Conservation (phyloP, 2,113 vertebrate genomes). For the Polypterus senegalus region DNA sequence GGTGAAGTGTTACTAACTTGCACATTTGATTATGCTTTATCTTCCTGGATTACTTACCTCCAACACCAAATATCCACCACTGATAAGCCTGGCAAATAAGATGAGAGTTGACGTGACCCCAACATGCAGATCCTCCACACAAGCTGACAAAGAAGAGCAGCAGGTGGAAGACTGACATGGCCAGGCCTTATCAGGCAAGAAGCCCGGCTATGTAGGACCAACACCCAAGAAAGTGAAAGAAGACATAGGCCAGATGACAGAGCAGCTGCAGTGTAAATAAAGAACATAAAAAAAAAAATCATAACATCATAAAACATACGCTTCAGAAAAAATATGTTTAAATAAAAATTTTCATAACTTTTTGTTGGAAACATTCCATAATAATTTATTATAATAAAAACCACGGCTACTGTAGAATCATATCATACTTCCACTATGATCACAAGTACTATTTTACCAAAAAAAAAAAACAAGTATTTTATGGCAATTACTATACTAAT, state of each 20-base stretch:
- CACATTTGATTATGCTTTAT: too few species aligned
- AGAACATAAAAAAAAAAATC: neutral
- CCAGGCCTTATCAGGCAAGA: conserved; percentile 55
- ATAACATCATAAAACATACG: neutral
- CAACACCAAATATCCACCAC: conserved; percentile 65
- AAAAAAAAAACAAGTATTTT: too few species aligned
- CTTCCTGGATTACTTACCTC: conserved; percentile 44
- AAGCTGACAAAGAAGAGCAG: conserved; percentile 67
- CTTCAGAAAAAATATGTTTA: too few species aligned
- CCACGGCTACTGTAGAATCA: neutral
- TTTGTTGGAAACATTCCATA: neutral
- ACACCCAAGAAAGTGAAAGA: conserved; percentile 65
- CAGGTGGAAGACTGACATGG: conserved; percentile 46
- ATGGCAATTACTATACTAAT: too few species aligned
- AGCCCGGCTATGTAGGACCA: conserved; percentile 60
- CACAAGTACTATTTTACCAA: too few species aligned
- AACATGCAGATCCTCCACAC: conserved; percentile 77
- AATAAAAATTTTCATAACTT: neutral
- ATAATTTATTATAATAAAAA: neutral
- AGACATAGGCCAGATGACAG: conserved; percentile 59
- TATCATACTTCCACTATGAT: too few species aligned
- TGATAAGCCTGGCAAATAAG: conserved; percentile 63
- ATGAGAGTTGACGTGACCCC: conserved; percentile 58
- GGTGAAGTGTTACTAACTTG: too few species aligned
- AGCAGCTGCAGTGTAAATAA: conserved; percentile 35